Conservation (phyloP, 2,888 invertebrate genomes). For the Autographa pulchrina region DNA sequence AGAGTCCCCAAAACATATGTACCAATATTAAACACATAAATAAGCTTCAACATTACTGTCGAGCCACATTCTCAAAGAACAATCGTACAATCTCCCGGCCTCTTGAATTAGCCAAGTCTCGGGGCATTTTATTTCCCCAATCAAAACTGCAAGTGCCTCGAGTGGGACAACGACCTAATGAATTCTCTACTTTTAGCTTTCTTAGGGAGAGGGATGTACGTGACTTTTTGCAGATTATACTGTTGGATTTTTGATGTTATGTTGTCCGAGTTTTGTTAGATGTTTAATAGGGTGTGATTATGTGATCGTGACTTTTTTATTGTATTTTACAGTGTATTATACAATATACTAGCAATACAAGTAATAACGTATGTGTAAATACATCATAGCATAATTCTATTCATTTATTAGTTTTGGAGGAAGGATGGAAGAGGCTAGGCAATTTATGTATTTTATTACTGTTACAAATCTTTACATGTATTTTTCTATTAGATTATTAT, state of each 20-base stretch:
- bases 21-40: constrained; percentile 60
- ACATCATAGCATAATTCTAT: too few species aligned
- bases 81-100: constrained; percentile 79
- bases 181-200: constrained; percentile 78
- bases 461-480: too few species aligned
- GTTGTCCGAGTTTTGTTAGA: constrained; percentile 10
- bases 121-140: constrained; percentile 86
- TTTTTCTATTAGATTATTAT: too few species aligned
- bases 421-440: too few species aligned
- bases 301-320: constrained; percentile 13
- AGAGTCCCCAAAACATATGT: constrained; percentile 14
- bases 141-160: constrained; percentile 84
- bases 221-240: constrained; percentile 62
- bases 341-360: too few species aligned
- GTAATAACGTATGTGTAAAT: too few species aligned
- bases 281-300: constrained; percentile 23
- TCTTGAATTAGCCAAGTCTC: constrained; percentile 81
- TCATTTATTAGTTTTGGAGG: too few species aligned
- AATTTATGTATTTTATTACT: too few species aligned
- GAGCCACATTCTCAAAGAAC: constrained; percentile 68
- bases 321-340: neutral
- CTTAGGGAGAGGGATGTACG: constrained; percentile 63
- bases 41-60: constrained; percentile 68
- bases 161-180: constrained; percentile 86
- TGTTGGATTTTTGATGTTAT: constrained; percentile 11